Conservation (phyloP, 2,797 vertebrate genomes). For the Anabacerthia variegaticeps region DNA sequence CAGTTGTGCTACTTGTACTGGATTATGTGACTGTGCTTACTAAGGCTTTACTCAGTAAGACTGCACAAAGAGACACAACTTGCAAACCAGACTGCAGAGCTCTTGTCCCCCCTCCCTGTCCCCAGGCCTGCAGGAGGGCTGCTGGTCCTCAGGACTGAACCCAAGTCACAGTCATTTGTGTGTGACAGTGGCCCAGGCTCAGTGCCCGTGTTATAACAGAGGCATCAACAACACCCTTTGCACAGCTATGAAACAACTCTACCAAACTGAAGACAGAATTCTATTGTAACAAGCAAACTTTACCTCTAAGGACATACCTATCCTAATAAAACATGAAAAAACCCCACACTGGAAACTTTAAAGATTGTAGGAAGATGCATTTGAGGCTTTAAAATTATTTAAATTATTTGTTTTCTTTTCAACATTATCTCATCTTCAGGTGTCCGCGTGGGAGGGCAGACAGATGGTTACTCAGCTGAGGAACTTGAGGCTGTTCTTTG, state of each 20-base stretch:
- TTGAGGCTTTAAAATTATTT: neutral
- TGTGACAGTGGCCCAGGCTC: neutral
- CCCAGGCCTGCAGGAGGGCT: neutral
- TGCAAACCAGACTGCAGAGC: neutral
- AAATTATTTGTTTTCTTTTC: slow-evolving; percentile 4
- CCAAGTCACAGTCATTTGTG: neutral
- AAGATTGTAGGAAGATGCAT: neutral
- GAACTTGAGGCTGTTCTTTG: slow-evolving; percentile 1
- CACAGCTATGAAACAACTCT: neutral
- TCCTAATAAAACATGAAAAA: neutral
- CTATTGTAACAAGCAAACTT: neutral
- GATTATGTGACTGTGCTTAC: neutral
- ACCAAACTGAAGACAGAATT: neutral
- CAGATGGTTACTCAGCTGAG: slow-evolving; percentile 50
- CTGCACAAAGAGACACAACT: neutral
- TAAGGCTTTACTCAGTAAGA: neutral
- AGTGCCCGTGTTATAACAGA: rapidly evolving
- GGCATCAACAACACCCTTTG: neutral
- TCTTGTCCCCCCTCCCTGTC: neutral
- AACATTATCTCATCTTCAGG: slow-evolving; percentile 50
- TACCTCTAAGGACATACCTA: neutral
- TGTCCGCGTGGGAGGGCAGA: slow-evolving; percentile 53
- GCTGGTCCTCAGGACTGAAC: neutral
- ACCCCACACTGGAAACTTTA: neutral
- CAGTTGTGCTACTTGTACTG: neutral